Conservation (phyloP, 2,888 invertebrate species). For the Agrotis segetum region DNA sequence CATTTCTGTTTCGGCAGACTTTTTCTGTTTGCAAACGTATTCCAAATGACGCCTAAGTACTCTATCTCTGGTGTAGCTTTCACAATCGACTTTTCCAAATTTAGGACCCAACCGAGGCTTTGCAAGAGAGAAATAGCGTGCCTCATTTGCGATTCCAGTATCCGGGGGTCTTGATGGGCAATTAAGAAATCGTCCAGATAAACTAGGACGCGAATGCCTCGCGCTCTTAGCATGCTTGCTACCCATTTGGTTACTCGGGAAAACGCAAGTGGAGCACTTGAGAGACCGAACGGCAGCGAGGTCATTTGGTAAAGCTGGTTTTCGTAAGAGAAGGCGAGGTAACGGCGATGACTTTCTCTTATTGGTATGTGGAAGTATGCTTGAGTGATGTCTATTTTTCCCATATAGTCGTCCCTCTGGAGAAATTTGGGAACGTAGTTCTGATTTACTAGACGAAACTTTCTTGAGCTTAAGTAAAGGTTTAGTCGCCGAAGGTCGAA, state of each 20-base stretch:
- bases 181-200: constrained; percentile 53
- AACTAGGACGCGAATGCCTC: constrained; percentile 43
- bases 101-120: background rate
- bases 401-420: constrained; percentile 42
- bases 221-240: constrained; percentile 30
- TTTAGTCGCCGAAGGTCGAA: constrained; percentile 52
- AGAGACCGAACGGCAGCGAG: constrained; percentile 56
- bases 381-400: constrained; percentile 50
- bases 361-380: constrained; percentile 56
- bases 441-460: constrained; percentile 52
- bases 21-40: constrained; percentile 2
- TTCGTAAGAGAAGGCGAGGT: constrained; percentile 37
- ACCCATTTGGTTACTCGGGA: constrained; percentile 57
- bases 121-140: constrained; percentile 4
- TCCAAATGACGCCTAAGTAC: constrained; percentile 4
- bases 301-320: constrained; percentile 50
- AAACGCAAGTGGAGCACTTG: constrained; percentile 50
- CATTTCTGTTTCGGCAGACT: background rate
- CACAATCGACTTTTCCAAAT: constrained; percentile 3
- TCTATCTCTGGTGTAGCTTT: background rate
- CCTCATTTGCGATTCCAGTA: constrained; percentile 35
- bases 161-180: constrained; percentile 39
- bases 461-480: constrained; percentile 30
- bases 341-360: constrained; percentile 43
- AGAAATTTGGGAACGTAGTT: constrained; percentile 41